Evolutionary conservation across 1,140 invertebrate species (phyloP).

Genomic region (Platorchestia sp.): DNA sequence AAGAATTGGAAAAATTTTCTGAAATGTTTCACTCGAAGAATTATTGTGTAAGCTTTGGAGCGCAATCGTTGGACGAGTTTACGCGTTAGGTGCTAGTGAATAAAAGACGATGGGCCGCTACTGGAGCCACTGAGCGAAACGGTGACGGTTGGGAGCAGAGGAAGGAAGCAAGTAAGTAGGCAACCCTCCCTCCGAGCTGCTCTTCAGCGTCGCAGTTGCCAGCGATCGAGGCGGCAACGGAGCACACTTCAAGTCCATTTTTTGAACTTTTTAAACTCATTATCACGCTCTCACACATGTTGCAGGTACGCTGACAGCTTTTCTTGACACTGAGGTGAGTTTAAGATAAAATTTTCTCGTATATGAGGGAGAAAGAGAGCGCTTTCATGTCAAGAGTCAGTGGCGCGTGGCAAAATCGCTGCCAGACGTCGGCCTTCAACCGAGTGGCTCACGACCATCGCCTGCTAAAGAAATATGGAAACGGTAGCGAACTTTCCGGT

Average conservation of each 20-base stretch:
- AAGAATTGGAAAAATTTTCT: not conserved
- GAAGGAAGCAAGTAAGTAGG: slow-evolving; percentile 49
- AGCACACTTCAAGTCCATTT: not conserved
- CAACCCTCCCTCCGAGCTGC: slow-evolving; percentile 22
- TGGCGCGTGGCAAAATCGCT: slow-evolving; percentile 50
- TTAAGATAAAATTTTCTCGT: not conserved
- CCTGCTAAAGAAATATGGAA: slow-evolving; percentile 50
- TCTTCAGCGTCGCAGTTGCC: slow-evolving; percentile 34
- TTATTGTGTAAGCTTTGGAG: not conserved
- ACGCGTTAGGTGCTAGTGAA: slow-evolving; percentile 7
- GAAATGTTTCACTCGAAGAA: not conserved
- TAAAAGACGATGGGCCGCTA: slow-evolving; percentile 24
- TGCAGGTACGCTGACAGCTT: not conserved
- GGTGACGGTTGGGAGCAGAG: slow-evolving; percentile 54
- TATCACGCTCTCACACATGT: not conserved
- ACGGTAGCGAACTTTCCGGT: slow-evolving; percentile 53
- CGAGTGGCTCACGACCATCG: slow-evolving; percentile 51
- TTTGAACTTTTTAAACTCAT: not conserved
- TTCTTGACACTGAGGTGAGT: not conserved
- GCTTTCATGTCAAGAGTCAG: not conserved
- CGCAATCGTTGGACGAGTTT: not conserved
- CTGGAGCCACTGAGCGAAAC: slow-evolving; percentile 39
- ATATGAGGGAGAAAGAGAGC: not conserved
- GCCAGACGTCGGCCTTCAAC: slow-evolving; percentile 47
- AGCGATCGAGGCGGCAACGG: not conserved